A percentile compares a stretch with the other conserved stretches of the same genome.
phyloP scores from a whole-genome alignment of 2,797 vertebrate genomes.

The Catostomus latipinnis region DNA sequence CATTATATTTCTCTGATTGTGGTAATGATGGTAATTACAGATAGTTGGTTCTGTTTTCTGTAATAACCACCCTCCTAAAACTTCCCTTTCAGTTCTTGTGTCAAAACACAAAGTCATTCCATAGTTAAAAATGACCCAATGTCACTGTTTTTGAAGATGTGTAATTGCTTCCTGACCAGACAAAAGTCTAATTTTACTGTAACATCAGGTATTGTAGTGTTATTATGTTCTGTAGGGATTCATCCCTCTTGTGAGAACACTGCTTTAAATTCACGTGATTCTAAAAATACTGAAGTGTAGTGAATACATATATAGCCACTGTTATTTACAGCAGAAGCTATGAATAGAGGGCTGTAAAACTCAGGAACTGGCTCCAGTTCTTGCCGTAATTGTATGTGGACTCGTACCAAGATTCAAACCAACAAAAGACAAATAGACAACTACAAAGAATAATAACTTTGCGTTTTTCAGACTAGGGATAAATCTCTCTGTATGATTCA shows the following conservation, averaged over 20 bases:
- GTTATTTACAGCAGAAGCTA: constrained; percentile 58
- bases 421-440: constrained; percentile 52
- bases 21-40: constrained; percentile 65
- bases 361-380: constrained; percentile 52
- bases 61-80: constrained; percentile 46
- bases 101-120: constrained; percentile 45
- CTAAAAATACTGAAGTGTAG: constrained; percentile 47
- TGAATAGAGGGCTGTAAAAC: constrained; percentile 59
- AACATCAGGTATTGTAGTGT: constrained; percentile 46
- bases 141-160: constrained; percentile 33
- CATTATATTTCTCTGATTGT: constrained; percentile 20
- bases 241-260: constrained; percentile 29
- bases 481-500: constrained; percentile 16
- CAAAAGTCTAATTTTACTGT: constrained; percentile 38
- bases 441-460: constrained; percentile 33
- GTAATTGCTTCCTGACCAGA: constrained; percentile 47
- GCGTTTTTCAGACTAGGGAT: constrained; percentile 12
- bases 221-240: constrained; percentile 17
- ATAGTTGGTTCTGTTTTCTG: constrained; percentile 64
- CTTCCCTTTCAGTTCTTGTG: constrained; percentile 32
- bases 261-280: constrained; percentile 6
- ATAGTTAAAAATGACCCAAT: constrained; percentile 51
- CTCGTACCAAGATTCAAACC: constrained; percentile 49
- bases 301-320: constrained; percentile 41
- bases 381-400: constrained; percentile 58